Conservation (phyloP, 2,113 vertebrate genomes). For the Corythoichthys haematopterus region DNA sequence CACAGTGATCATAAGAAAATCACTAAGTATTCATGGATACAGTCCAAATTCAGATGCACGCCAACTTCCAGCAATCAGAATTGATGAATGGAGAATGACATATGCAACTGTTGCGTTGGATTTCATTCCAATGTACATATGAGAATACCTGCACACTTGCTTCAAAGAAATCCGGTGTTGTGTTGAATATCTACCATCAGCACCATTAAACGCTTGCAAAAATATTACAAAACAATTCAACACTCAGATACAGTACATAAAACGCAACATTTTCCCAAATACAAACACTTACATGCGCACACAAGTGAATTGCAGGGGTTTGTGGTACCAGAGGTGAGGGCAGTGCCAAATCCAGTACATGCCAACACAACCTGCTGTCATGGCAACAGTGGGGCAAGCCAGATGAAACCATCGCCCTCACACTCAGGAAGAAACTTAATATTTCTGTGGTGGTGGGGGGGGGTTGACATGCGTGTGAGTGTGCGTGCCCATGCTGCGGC, state of each 20-base stretch:
- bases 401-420: slow-evolving; percentile 44
- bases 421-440: neutral
- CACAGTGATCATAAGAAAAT: neutral
- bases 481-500: slow-evolving; percentile 11
- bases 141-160: neutral
- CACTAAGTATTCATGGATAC: neutral
- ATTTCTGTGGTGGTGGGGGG: slow-evolving; percentile 14
- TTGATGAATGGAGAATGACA: neutral
- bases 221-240: neutral
- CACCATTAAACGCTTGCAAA: neutral
- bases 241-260: neutral
- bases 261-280: neutral
- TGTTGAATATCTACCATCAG: neutral
- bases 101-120: neutral
- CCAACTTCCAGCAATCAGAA: neutral
- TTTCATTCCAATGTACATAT: neutral
- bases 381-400: slow-evolving; percentile 71
- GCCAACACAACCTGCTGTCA: slow-evolving; percentile 75
- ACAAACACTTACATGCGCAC: slow-evolving; percentile 17
- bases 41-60: neutral
- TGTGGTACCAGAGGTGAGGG: slow-evolving; percentile 71
- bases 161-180: neutral
- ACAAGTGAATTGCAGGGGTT: slow-evolving; percentile 50
- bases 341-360: slow-evolving; percentile 66
- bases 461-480: slow-evolving; percentile 10